Percentiles rank a stretch among this genome's conserved stretches.
These are phyloP conservation scores for Sarcoramphus papa DNA, from an alignment of 2,797 vertebrate genomes.

Conservation along the genomic window DNA sequence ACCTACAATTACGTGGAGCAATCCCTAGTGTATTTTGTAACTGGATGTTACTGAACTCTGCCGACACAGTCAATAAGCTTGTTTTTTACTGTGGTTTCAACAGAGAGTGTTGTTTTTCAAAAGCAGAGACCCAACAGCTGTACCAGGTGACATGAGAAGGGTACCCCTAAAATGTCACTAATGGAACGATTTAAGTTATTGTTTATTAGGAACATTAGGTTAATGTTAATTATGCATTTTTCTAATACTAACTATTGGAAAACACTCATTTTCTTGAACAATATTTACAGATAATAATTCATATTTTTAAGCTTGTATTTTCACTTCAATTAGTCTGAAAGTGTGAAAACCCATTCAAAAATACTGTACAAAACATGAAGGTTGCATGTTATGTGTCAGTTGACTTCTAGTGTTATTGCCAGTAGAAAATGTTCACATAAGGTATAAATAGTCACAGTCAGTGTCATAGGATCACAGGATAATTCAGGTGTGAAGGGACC, in stretches of 20 bases:
- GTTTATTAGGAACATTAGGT: background rate
- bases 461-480: background rate
- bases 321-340: background rate
- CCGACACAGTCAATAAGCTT: background rate
- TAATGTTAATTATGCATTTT: background rate
- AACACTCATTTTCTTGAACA: background rate
- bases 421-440: background rate
- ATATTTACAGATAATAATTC: background rate
- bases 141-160: background rate
- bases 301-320: background rate
- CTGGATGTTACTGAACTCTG: background rate
- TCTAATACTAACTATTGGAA: background rate
- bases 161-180: background rate
- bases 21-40: conserved; percentile 26
- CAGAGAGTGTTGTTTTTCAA: background rate
- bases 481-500: background rate
- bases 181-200: background rate
- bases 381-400: background rate
- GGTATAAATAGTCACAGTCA: background rate
- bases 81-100: background rate
- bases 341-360: background rate
- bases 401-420: background rate
- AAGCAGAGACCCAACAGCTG: background rate
- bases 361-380: background rate
- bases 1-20: conserved; percentile 15